Evolutionary conservation across 2,888 invertebrate species (phyloP).

Genomic region (Peribatodes rhomboidaria): DNA sequence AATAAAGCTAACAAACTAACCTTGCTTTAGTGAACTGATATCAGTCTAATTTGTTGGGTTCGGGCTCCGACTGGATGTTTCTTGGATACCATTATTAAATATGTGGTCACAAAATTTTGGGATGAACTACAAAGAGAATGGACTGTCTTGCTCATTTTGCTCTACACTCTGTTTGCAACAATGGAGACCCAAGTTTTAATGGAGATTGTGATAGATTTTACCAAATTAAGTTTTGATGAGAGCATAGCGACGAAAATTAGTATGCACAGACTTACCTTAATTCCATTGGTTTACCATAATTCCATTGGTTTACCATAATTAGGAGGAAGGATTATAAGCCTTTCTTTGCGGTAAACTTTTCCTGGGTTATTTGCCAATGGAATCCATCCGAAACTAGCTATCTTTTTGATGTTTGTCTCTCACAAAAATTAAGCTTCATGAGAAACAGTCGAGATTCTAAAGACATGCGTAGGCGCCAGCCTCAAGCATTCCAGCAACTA

Average conservation of each 20-base stretch:
- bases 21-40: conserved; percentile 7
- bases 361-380: neutral
- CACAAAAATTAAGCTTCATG: neutral
- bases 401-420: neutral
- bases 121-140: conserved; percentile 9
- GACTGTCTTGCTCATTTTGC: neutral
- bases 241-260: neutral
- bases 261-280: no score
- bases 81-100: conserved; percentile 8
- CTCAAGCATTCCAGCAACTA: conserved; percentile 17
- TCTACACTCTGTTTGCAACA: conserved; percentile 2
- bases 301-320: no score
- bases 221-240: neutral
- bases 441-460: neutral
- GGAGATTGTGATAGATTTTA: neutral
- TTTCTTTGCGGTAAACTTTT: neutral
- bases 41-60: conserved; percentile 7
- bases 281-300: no score
- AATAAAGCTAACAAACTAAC: conserved; percentile 11
- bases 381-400: neutral
- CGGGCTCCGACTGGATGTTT: conserved; percentile 22
- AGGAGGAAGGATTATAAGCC: neutral
- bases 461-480: conserved; percentile 34
- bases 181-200: conserved; percentile 3
- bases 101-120: conserved; percentile 10